Evolutionary conservation across 2,797 vertebrate genomes (phyloP).

Genomic region (Lycodopsis pacificus): DNA sequence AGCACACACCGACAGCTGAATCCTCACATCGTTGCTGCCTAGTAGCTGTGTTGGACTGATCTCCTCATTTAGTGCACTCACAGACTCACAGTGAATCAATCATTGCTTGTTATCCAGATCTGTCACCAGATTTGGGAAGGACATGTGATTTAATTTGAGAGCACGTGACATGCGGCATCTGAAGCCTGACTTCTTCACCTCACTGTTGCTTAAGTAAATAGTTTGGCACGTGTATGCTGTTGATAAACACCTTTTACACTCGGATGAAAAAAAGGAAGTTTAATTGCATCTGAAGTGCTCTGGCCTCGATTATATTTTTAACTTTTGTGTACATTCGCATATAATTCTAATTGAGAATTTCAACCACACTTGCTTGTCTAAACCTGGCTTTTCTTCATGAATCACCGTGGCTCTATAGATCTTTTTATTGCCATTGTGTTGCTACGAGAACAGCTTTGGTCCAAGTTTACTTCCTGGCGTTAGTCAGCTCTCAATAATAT

Average conservation of each 20-base stretch:
- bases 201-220: slow-evolving; percentile 22
- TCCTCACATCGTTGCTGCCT: slow-evolving; percentile 16
- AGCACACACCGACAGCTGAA: neutral
- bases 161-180: slow-evolving; percentile 44
- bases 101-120: slow-evolving; percentile 42
- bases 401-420: neutral
- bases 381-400: neutral
- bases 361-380: neutral
- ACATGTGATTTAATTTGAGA: slow-evolving; percentile 47
- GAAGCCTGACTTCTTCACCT: slow-evolving; percentile 37
- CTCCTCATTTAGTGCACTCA: slow-evolving; percentile 28
- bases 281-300: slow-evolving; percentile 6
- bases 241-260: slow-evolving; percentile 16
- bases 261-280: slow-evolving; percentile 1
- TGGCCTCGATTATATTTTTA: neutral
- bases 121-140: slow-evolving; percentile 44
- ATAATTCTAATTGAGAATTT: neutral
- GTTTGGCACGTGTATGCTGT: neutral
- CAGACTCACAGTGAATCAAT: slow-evolving; percentile 31
- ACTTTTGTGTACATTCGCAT: neutral
- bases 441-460: neutral
- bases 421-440: neutral
- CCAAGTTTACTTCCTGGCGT: neutral
- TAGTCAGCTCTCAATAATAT: neutral
- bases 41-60: slow-evolving; percentile 13